Evolutionary conservation across 2,888 invertebrate species (phyloP).

Genomic region (Limnephilus auricula): DNA sequence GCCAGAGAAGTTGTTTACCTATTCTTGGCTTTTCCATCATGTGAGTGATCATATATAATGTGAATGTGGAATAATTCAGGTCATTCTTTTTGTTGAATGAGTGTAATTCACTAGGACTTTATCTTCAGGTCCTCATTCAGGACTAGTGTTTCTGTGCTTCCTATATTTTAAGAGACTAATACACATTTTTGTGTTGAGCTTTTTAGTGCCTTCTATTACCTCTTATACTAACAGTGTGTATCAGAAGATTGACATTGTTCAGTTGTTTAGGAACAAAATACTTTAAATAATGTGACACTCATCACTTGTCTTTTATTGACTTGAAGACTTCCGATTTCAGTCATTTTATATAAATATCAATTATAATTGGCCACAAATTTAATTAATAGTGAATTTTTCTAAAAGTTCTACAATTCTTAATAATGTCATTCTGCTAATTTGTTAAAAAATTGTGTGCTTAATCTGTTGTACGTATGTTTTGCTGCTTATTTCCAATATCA

Average conservation of each 20-base stretch:
- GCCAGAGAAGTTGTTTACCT: no score
- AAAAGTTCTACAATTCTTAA: neutral
- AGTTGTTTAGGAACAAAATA: neutral
- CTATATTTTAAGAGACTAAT: constrained; percentile 19
- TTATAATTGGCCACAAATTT: neutral
- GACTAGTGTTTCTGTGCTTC: neutral
- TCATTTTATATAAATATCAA: neutral
- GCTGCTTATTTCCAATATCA: neutral
- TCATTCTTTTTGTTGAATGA: neutral
- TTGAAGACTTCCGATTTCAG: neutral
- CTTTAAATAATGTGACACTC: neutral
- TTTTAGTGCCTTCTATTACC: neutral
- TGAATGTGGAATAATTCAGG: neutral
- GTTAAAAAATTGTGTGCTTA: neutral
- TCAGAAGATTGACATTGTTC: neutral
- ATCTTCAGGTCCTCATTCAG: neutral
- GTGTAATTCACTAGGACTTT: neutral
- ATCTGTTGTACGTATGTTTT: neutral
- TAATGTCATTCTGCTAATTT: constrained; percentile 21
- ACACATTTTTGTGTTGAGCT: constrained; percentile 9
- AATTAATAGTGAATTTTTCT: neutral
- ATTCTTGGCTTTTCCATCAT: neutral
- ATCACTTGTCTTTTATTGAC: neutral
- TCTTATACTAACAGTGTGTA: neutral
- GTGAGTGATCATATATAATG: neutral